Percentiles rank a stretch among this genome's conserved stretches.
phyloP scores from a whole-genome alignment of 2,797 vertebrate genomes.

The Falco novaeseelandiae region DNA sequence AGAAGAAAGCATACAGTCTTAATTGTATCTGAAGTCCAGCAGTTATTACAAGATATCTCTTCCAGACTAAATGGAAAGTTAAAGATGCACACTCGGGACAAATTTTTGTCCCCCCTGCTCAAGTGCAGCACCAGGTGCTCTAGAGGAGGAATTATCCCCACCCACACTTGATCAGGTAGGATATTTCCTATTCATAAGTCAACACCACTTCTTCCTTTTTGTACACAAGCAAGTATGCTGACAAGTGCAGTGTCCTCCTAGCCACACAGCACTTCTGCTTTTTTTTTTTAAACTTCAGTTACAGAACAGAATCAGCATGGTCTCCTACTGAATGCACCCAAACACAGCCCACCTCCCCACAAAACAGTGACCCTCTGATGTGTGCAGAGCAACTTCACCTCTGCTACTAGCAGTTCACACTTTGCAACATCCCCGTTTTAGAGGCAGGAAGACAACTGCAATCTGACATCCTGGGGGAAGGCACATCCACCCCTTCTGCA shows the following conservation, averaged over 20 bases:
- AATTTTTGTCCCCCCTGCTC: not conserved
- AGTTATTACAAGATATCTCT: not conserved
- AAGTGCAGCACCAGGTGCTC: not conserved
- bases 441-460: not conserved
- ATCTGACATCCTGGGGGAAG: not conserved
- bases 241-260: not conserved
- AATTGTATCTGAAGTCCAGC: no score
- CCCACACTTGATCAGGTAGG: not conserved
- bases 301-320: not conserved
- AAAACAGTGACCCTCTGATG: not conserved
- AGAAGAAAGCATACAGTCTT: accelerated
- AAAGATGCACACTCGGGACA: not conserved
- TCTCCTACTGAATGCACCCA: not conserved
- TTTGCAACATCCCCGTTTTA: not conserved
- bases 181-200: not conserved
- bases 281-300: not conserved
- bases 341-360: not conserved
- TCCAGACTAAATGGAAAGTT: not conserved
- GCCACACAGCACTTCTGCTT: accelerated
- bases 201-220: not conserved
- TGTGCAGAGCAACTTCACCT: not conserved
- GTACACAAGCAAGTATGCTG: not conserved
- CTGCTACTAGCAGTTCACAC: no score
- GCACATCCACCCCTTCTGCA: not conserved
- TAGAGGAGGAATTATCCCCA: not conserved